A percentile compares a stretch with the other conserved stretches of the same genome.
phyloP scores from a whole-genome alignment of 2,113 vertebrate species.

The Mesoclemmys tuberculata region DNA sequence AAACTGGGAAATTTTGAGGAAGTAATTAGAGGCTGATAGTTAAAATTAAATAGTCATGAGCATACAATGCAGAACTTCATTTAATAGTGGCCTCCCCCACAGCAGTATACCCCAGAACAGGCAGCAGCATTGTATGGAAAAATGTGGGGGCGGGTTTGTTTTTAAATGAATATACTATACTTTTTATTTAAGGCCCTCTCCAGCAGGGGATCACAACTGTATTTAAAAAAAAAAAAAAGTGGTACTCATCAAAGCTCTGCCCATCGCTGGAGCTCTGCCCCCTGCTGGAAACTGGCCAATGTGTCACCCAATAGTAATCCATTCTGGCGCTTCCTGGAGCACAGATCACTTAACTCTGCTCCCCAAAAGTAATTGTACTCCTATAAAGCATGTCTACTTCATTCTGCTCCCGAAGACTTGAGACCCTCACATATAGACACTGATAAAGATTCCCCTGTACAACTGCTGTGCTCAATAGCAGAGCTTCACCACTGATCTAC shows the following conservation, averaged over 20 bases:
- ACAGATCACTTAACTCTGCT: constrained; percentile 16
- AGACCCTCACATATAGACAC: constrained; percentile 17
- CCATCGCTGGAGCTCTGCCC: not conserved
- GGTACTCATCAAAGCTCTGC: not conserved
- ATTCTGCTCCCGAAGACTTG: not conserved
- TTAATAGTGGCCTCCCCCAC: not conserved
- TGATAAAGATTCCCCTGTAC: not conserved
- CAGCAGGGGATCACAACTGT: constrained; percentile 19
- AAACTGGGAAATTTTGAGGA: not conserved
- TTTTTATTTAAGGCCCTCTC: constrained; percentile 18
- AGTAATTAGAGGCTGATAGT: not conserved
- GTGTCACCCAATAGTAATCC: not conserved
- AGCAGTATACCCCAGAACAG: not conserved
- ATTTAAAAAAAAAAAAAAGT: not conserved
- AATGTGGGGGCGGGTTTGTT: not conserved
- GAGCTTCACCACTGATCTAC: not conserved
- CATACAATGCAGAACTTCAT: not conserved
- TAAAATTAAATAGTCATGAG: not conserved
- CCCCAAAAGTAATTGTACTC: constrained; percentile 38
- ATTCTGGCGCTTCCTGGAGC: constrained; percentile 22
- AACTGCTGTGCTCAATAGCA: constrained; percentile 1
- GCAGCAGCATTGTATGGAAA: not conserved
- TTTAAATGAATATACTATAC: not conserved
- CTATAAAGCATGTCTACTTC: not conserved
- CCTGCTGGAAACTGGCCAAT: not conserved